phyloP scores from a whole-genome alignment of 2,113 vertebrate genomes.

The Myotis brandtii region DNA sequence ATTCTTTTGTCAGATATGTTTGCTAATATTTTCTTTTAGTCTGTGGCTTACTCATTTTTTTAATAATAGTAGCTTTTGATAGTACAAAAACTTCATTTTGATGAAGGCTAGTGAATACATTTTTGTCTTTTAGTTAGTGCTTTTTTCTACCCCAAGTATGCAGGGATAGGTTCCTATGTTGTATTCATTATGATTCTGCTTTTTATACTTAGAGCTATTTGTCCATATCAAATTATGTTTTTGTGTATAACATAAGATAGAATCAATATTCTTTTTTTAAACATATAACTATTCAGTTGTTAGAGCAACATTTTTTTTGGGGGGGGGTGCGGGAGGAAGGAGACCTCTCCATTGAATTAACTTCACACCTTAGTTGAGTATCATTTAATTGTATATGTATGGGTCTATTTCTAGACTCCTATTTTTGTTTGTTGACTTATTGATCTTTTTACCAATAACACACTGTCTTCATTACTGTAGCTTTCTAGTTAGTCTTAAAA shows the following conservation, averaged over 20 bases:
- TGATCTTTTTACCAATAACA: background rate
- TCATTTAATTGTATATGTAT: background rate
- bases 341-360: background rate
- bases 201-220: background rate
- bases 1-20: background rate
- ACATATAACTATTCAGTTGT: background rate
- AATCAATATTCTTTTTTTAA: background rate
- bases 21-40: background rate
- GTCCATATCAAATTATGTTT: background rate
- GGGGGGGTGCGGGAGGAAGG: background rate
- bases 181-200: background rate
- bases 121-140: background rate
- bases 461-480: background rate
- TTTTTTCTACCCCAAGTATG: background rate
- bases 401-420: background rate
- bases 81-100: background rate
- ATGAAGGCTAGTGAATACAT: background rate
- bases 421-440: conserved; percentile 24
- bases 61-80: background rate
- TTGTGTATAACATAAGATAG: background rate
- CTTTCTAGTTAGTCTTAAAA: background rate
- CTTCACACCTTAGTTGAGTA: background rate
- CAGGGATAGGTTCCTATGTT: background rate
- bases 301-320: background rate
- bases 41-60: background rate